These are phyloP conservation scores for Prochilodus magdalenae DNA, from an alignment of 2,113 vertebrate genomes.

Conservation along the genomic window DNA sequence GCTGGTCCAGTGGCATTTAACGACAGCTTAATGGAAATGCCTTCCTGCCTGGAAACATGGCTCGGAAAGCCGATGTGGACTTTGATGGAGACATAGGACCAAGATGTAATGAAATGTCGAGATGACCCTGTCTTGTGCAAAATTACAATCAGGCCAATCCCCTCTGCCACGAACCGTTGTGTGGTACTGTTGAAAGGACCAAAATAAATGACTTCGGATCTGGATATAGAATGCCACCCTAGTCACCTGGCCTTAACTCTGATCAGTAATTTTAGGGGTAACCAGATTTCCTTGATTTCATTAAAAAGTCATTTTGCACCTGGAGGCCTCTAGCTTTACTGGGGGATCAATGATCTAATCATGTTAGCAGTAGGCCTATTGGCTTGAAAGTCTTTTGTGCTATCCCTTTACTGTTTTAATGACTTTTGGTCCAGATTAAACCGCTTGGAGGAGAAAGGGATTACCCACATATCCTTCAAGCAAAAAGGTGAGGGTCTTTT, in stretches of 20 bases:
- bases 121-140: slow-evolving; percentile 41
- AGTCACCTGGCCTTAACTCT: slow-evolving; percentile 75
- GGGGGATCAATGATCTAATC: slow-evolving; percentile 82
- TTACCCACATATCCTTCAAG: slow-evolving; percentile 74
- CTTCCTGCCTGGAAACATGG: slow-evolving; percentile 31
- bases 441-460: slow-evolving; percentile 74
- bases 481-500: slow-evolving; percentile 52
- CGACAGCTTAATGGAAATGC: slow-evolving; percentile 48
- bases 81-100: slow-evolving; percentile 46
- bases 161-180: slow-evolving; percentile 55
- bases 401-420: slow-evolving; percentile 82
- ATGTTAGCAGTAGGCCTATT: slow-evolving; percentile 75
- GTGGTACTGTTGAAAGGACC: slow-evolving; percentile 59
- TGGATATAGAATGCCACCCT: slow-evolving; percentile 64
- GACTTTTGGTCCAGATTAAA: slow-evolving; percentile 79
- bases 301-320: slow-evolving; percentile 81
- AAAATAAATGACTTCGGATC: slow-evolving; percentile 73
- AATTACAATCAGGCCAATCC: slow-evolving; percentile 68
- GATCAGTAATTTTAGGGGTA: slow-evolving; percentile 82
- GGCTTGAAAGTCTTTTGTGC: slow-evolving; percentile 78
- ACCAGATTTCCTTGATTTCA: slow-evolving; percentile 81
- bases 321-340: slow-evolving; percentile 75
- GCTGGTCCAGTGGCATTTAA: slow-evolving; percentile 44
- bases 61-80: slow-evolving; percentile 50
- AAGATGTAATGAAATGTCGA: slow-evolving; percentile 32